phyloP scores from a whole-genome alignment of 2,113 vertebrate genomes.

The Megaceryle torquata region DNA sequence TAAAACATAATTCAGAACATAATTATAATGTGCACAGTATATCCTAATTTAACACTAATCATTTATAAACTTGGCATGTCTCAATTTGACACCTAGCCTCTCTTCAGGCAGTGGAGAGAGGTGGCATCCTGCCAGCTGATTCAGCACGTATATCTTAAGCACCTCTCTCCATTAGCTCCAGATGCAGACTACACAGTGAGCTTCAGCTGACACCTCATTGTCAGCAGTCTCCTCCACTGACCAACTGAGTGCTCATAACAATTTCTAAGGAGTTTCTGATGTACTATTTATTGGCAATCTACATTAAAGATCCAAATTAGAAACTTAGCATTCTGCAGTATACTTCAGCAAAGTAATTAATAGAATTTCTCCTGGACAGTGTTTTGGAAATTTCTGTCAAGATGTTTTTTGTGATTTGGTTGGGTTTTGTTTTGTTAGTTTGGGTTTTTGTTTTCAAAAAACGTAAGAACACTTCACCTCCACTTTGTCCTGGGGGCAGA shows the following conservation, averaged over 20 bases:
- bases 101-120: background rate
- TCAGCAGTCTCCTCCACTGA: background rate
- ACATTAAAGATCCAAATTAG: background rate
- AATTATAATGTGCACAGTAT: background rate
- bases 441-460: background rate
- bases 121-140: too few species aligned
- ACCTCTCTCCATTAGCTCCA: background rate
- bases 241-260: background rate
- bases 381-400: background rate
- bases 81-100: background rate
- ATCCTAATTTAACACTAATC: background rate
- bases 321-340: too few species aligned
- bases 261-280: background rate
- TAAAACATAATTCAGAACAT: background rate
- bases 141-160: background rate
- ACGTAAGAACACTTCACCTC: background rate
- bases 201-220: background rate
- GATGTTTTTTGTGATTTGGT: background rate
- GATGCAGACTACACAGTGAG: background rate
- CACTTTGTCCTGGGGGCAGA: background rate
- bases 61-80: background rate
- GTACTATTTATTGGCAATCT: background rate
- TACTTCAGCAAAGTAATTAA: background rate
- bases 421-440: background rate
- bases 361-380: background rate